Base-by-base conservation (phyloP, 2,113 vertebrate species). In the Cottus gobio region DNA sequence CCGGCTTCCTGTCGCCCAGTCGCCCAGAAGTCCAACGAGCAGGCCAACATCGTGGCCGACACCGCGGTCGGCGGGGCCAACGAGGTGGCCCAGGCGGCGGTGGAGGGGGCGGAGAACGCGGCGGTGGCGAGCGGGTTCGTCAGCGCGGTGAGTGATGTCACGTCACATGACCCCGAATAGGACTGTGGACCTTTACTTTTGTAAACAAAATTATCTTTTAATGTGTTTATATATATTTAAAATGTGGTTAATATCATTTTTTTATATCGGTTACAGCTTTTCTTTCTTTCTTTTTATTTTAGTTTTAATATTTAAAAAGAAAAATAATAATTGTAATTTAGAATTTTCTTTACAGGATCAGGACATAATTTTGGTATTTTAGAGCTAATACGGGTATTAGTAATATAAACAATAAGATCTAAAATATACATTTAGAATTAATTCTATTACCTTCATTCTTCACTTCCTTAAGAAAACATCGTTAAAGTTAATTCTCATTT, bases 21-120 rank as follows among this genome's bases (percentile, higher is more conserved):
- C 75, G 94, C 97, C 60, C 97, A 98, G 85, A 98, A 97, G 90
- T 96, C 97, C 42, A 97, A 94, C 44, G 97, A 99, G 16, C 97
- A 98, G 89, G 97, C 97, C 39, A 96, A 95, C 0, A 71, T 95
- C 0, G 96, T 96, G 61, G 96, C 96, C 1, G 97, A 97, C 30
- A 91, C 95, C 0, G 93, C 97, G 1, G 97, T 98, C 18, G 10
- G 94, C 69, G 96, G 96, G 0, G 96, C 96, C 86, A 98, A 96
- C 82, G 96, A 96, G 0, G 95, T 96, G 46, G 96, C 97, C 84
- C 93, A 79, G 90, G 96, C 96, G 78, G 94, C 97, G 0, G 96
- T 98, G 90, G 96, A 97, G 86, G 96, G 96, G 57, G 96, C 96
- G 34, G 97, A 97, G 91, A 96, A 84, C 18, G 95, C 97, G 0